Evolutionary conservation across 2,888 invertebrate genomes (phyloP), one percentile per base, ranked within the genome.

Genomic region (Caenorhabditis afra): DNA sequence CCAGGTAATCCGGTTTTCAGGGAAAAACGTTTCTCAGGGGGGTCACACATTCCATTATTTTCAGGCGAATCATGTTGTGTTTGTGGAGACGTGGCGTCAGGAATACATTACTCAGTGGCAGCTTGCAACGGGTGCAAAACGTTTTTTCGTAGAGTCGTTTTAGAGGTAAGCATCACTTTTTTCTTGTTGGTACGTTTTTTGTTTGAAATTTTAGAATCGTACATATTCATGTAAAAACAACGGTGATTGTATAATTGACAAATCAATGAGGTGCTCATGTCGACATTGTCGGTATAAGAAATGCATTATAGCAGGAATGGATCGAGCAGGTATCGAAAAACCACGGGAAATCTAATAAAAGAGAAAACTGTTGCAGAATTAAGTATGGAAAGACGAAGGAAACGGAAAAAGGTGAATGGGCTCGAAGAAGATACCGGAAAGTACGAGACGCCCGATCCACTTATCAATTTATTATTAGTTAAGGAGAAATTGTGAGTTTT

Each of bases 221-320:
- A 88, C 88, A 52, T 89, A 88, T 75, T 89, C 89, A 10, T 89
- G 89, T 78, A 87, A 88, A 80, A 79, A 81, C 55, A 80, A 87
- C 57, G 88, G 88, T 0, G 81, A 87, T 45, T 88, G 88, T 71
- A 81, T 84, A 22, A 88, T 88, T 55, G 87, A 88, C 81, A 88
- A 86, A 62, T 83, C 82, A 35, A 84, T 85, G 81, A 65, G 88
- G 20, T 88, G 87, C 61, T 83, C 85, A 3, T 88, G 88, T 68
- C 61, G 87, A 44, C 86, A 87, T 81, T 88, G 88, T 61, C 70
- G 86, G 39, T 88, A 85, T 70, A 89, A 88, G 70, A 89, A 89
- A 47, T 89, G 88, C 52, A 85, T 89, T n/a, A 47, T 81, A 18
- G 86, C 86, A 7, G 88, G 87, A 4, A 87, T 89, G 87, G 86